Evolutionary conservation across 2,113 vertebrate species (phyloP), one percentile per base, ranked within the genome.

Genomic region (Hemichromis elongatus): DNA sequence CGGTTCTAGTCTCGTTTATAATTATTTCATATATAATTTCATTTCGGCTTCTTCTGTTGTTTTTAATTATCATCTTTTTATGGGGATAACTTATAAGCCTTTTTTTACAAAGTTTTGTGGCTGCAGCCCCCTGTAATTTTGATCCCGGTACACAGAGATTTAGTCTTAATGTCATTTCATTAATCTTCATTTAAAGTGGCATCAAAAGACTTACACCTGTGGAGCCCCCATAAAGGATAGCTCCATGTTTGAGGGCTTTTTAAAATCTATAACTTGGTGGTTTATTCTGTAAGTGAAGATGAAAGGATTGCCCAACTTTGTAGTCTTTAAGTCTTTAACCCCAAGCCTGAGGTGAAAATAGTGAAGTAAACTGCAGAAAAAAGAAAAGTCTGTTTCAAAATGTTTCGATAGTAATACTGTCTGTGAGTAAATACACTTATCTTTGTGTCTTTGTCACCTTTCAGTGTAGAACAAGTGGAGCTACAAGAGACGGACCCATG

Each of bases 381-480:
- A 45, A 45, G 13, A 37, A 33, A 57, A 57, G 26, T 28, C 24
- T 61, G 30, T 35, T 9, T 42, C 13, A 45, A 70, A 70, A 70
- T 70, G 37, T 45, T 26, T 8, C 21, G 33, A 66, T 45, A 70
- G 1, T 40, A 70, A 14, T 21, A 26, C 21, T 73, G 21, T 42
- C 40, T 73, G 21, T 47, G 40, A 63, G 33, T 37, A 21, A 80
- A 89, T 4, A 12, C 21, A 24, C 83, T 82, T 80, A 90, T 82
- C 61, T 85, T n/a, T n/a, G 16, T 61, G 11, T 80, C 57, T 87
- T 78, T 92, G 45, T 89, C 45, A 18, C 63, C 87, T 35, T 82
- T 37, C 85, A 96, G 94, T 92, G 79, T 86, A 79, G 73, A 78
- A 84, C 80, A 57, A 86, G 81, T 79, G 63, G 66, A 19, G 55